Conservation (phyloP, 2,888 invertebrate genomes). For the Saturnia japonica region DNA sequence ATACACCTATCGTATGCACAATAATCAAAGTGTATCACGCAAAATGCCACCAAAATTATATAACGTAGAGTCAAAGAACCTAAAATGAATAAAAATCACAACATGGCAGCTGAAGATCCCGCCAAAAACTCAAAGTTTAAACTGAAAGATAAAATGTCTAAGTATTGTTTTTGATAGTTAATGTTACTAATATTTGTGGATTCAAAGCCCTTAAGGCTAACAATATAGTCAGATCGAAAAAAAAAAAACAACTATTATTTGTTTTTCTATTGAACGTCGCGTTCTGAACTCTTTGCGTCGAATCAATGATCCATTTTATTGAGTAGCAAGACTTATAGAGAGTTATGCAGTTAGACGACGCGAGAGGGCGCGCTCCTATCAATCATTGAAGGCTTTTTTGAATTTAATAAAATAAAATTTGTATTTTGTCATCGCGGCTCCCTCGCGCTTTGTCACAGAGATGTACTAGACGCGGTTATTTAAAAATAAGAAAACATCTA, state of each 20-base stretch:
- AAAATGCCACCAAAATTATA: no score
- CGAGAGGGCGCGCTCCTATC: constrained; percentile 75
- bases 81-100: no score
- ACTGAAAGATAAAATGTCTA: not conserved
- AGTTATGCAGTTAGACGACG: constrained; percentile 65
- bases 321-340: constrained; percentile 76
- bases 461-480: constrained; percentile 39
- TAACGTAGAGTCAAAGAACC: no score
- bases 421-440: constrained; percentile 82
- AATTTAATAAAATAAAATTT: constrained; percentile 84
- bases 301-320: constrained; percentile 75
- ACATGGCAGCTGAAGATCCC: no score
- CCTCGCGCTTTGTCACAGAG: constrained; percentile 69
- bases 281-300: constrained; percentile 11
- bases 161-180: not conserved
- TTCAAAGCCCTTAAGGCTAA: no score
- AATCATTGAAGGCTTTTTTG: constrained; percentile 82
- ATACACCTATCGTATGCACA: no score
- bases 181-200: not conserved
- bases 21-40: no score
- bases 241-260: no score
- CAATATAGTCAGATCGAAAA: no score
- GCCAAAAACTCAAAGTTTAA: no score
- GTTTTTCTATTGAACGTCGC: constrained; percentile 6
- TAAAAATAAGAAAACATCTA: not conserved